A percentile compares a stretch with the other conserved stretches of the same genome.
Evolutionary conservation across 2,888 invertebrate species (phyloP).

Genomic region (Ennomos erosarius): DNA sequence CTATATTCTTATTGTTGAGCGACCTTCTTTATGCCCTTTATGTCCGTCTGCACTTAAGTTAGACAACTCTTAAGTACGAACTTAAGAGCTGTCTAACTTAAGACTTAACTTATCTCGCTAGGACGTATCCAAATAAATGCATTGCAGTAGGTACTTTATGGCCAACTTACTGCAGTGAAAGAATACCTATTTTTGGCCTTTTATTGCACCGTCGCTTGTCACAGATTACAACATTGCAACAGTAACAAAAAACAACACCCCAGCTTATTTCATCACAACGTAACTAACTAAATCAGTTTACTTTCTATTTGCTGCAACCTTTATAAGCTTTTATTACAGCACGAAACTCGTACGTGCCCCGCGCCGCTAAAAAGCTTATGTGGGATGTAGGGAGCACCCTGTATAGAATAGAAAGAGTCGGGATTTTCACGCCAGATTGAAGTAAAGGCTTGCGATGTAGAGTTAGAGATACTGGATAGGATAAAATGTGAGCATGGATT

Average conservation of each 20-base stretch:
- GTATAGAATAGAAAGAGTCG: slow-evolving; percentile 55
- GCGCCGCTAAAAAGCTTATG: slow-evolving; percentile 57
- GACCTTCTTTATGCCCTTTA: no score
- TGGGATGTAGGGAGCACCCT: slow-evolving; percentile 50
- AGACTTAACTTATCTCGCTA: no score
- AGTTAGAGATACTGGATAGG: slow-evolving; percentile 13
- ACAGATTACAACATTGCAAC: neutral
- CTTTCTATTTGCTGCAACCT: slow-evolving; percentile 34
- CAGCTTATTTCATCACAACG: slow-evolving; percentile 15
- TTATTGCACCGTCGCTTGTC: no score
- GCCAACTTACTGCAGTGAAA: no score
- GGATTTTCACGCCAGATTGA: slow-evolving; percentile 62
- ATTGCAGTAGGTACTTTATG: no score
- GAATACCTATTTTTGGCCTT: no score
- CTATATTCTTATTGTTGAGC: no score
- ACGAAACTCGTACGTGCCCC: slow-evolving; percentile 50
- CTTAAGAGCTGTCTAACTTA: no score
- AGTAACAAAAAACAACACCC: slow-evolving; percentile 9
- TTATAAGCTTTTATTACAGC: slow-evolving; percentile 47
- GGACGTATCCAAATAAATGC: no score
- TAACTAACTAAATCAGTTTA: slow-evolving; percentile 26
- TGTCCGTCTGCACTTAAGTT: no score
- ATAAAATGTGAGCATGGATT: no score
- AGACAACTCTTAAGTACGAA: no score
- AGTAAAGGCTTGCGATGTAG: slow-evolving; percentile 47